These are phyloP conservation scores for Eubucco bourcierii DNA, from an alignment of 2,113 vertebrate genomes.

Conservation along the genomic window DNA sequence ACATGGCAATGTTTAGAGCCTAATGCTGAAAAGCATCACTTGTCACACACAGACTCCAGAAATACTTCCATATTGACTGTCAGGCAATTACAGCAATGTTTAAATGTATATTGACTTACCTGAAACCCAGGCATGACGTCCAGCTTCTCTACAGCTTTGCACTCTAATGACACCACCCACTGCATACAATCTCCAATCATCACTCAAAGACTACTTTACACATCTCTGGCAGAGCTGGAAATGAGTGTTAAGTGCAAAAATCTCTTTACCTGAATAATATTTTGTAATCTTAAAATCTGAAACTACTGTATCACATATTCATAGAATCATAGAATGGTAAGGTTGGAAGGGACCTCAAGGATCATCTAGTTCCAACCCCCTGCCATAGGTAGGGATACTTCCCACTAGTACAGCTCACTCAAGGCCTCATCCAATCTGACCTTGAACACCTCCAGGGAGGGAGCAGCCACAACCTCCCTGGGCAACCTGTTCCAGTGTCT, in stretches of 20 bases:
- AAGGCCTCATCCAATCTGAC: no score
- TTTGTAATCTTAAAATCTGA: conserved; percentile 14
- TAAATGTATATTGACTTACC: conserved; percentile 30
- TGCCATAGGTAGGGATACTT: no score
- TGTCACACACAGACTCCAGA: background rate
- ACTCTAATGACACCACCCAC: background rate
- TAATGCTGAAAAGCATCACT: conserved; percentile 30
- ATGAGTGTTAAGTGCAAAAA: background rate
- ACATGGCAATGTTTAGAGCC: conserved; percentile 11
- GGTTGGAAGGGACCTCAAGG: no score
- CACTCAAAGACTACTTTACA: background rate
- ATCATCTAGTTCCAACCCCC: no score
- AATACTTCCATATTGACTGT: conserved; percentile 5
- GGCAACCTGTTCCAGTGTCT: no score
- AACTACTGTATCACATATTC: background rate
- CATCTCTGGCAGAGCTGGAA: background rate
- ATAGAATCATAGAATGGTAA: no score
- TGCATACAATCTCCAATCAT: background rate
- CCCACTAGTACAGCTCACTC: no score
- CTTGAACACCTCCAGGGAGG: no score
- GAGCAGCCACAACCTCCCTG: no score
- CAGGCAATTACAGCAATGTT: background rate
- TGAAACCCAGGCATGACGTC: background rate
- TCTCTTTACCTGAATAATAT: background rate
- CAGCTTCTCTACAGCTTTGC: background rate